Conservation (phyloP, 2,797 vertebrate species). For the Acropternis orthonyx region DNA sequence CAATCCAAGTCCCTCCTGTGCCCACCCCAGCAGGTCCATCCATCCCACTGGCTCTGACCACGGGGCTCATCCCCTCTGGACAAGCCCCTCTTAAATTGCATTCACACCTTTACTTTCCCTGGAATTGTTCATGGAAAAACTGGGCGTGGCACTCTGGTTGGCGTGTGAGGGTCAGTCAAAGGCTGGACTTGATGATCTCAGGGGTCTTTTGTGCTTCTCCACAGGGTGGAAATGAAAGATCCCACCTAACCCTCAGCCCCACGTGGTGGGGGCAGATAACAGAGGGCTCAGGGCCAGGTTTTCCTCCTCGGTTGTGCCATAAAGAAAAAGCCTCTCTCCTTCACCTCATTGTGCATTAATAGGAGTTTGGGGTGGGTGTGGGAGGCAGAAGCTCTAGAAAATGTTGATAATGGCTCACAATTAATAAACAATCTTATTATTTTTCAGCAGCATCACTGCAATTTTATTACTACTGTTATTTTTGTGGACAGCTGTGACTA, state of each 20-base stretch:
- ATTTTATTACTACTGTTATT: conserved; percentile 37
- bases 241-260: not conserved
- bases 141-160: not conserved
- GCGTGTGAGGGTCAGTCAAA: not conserved
- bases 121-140: not conserved
- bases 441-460: not conserved
- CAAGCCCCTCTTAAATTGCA: not conserved
- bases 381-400: not conserved
- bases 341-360: not conserved
- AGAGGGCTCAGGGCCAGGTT: not conserved
- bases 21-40: not conserved
- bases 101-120: not conserved
- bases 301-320: not conserved
- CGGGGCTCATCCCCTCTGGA: no score
- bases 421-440: conserved; percentile 51
- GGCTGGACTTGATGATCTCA: not conserved
- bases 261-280: not conserved
- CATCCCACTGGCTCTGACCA: not conserved
- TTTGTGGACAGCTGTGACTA: conserved; percentile 33
- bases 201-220: not conserved
- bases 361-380: not conserved
- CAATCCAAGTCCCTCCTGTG: not conserved
- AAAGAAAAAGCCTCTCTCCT: not conserved
- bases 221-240: not conserved
- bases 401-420: conserved; percentile 30